Evolutionary conservation across 2,888 invertebrate species (phyloP).

Genomic region (Zelleria hepariella): DNA sequence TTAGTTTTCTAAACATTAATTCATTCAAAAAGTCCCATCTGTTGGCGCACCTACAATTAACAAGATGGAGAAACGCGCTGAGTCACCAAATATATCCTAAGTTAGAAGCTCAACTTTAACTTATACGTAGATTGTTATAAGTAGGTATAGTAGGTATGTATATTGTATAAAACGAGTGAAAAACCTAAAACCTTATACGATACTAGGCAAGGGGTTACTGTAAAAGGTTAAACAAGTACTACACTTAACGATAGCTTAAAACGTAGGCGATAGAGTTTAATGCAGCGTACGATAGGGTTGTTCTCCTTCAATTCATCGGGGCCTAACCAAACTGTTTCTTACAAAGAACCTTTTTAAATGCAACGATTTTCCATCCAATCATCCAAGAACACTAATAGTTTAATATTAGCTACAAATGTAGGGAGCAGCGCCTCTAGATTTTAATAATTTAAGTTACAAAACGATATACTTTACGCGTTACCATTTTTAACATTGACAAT

Average conservation of each 20-base stretch:
- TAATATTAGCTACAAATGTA: constrained; percentile 1
- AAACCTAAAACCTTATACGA: constrained; percentile 64
- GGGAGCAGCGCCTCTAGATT: background rate
- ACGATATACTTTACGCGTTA: background rate
- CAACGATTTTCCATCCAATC: background rate
- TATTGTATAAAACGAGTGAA: constrained; percentile 72
- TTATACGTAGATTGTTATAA: constrained; percentile 62
- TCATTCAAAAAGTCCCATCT: background rate
- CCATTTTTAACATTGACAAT: constrained; percentile 2
- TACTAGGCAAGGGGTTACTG: constrained; percentile 63
- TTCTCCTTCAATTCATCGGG: background rate
- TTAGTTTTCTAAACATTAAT: constrained; percentile 18
- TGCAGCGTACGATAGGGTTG: background rate
- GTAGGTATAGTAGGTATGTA: constrained; percentile 42
- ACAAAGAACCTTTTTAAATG: background rate
- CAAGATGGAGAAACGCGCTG: constrained; percentile 20
- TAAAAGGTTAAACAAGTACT: constrained; percentile 62
- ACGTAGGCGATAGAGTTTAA: constrained; percentile 41
- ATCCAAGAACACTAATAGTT: background rate
- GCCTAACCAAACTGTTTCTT: background rate
- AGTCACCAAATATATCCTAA: constrained; percentile 30
- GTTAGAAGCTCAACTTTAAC: constrained; percentile 68
- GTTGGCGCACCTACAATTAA: constrained; percentile 27
- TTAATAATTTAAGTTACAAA: background rate
- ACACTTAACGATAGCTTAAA: constrained; percentile 69